phyloP scores from a whole-genome alignment of 1,140 invertebrate genomes.

The Battus philenor region DNA sequence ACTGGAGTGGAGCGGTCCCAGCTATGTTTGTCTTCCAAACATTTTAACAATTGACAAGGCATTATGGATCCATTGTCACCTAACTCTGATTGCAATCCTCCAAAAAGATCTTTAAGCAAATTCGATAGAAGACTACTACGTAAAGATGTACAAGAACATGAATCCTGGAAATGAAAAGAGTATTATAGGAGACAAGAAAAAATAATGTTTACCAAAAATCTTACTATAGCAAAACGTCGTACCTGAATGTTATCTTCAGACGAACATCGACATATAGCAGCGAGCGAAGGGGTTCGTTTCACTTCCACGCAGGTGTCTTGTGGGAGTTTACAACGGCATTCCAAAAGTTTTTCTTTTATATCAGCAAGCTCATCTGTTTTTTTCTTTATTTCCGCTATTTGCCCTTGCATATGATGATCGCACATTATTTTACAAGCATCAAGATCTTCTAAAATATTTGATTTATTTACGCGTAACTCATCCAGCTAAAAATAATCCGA shows the following conservation, averaged over 20 bases:
- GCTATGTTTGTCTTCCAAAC: constrained; percentile 57
- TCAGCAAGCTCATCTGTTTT: constrained; percentile 36
- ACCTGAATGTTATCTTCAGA: constrained; percentile 48
- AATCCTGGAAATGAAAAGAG: constrained; percentile 32
- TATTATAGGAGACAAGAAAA: background rate
- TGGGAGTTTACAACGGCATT: constrained; percentile 56
- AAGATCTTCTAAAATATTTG: constrained; percentile 40
- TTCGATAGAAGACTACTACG: constrained; percentile 44
- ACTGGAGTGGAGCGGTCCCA: constrained; percentile 44
- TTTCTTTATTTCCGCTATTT: constrained; percentile 37
- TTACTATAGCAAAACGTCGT: constrained; percentile 9
- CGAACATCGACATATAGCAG: constrained; percentile 45
- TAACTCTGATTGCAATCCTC: constrained; percentile 49
- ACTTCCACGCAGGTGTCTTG: constrained; percentile 41
- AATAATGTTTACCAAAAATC: background rate
- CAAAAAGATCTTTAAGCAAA: constrained; percentile 47
- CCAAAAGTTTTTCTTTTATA: constrained; percentile 40
- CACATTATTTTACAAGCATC: constrained; percentile 48
- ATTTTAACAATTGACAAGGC: constrained; percentile 59
- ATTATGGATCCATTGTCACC: constrained; percentile 34
- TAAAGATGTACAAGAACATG: constrained; percentile 59
- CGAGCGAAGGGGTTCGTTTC: constrained; percentile 56
- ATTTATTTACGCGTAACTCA: constrained; percentile 37
- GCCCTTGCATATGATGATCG: constrained; percentile 37
- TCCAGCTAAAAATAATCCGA: constrained; percentile 36